Base-by-base conservation (phyloP, 2,888 invertebrate genomes). In the Drosophila demipolita region DNA sequence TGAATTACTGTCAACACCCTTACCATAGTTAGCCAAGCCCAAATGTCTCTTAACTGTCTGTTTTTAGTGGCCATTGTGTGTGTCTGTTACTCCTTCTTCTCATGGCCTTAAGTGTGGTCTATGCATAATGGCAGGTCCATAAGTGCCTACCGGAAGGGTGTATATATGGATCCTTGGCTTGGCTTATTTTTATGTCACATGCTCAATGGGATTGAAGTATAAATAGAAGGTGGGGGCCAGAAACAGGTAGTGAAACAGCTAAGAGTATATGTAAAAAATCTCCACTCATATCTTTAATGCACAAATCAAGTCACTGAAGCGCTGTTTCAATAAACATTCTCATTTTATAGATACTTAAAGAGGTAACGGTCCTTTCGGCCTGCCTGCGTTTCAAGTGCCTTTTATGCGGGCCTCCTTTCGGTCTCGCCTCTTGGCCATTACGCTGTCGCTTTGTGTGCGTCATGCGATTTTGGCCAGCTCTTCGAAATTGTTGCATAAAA, bases 311-410 rank as follows among this genome's bases (percentile, higher is more conserved):
- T 89, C 82, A 77, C 79, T 83, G 71, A 70, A 81, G 66, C 78
- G 73, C 82, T 86, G 88, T 90, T 86, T 90, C 90, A 89, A 89
- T 90, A 86, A 90, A 90, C 86, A 90, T 90, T 89, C 77, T 74
- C 79, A 60, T 86, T 86, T 86, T 87, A 87, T 87, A 82, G 90
- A 83, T 79, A 89, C 86, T 90, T 89, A 87, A 90, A 90, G 78
- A 72, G 89, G 85, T 79, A 77, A 76, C 80, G 66, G 71, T 49
- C 50, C 48, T 36, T 50, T 55, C 32, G 61, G 66, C 48, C 67
- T 63, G 77, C 64, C 68, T 82, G 80, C 87, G 82, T 82, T 82
- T 80, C 70, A 73, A 87, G 84, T 78, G 85, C 29, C 70, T 84
- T 84, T 89, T 87, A 87, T 85, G 89, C 84, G 89, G 89, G 82